These are phyloP conservation scores for Thalassoma bifasciatum DNA, from an alignment of 2,113 vertebrate genomes.

Conservation along the genomic window DNA sequence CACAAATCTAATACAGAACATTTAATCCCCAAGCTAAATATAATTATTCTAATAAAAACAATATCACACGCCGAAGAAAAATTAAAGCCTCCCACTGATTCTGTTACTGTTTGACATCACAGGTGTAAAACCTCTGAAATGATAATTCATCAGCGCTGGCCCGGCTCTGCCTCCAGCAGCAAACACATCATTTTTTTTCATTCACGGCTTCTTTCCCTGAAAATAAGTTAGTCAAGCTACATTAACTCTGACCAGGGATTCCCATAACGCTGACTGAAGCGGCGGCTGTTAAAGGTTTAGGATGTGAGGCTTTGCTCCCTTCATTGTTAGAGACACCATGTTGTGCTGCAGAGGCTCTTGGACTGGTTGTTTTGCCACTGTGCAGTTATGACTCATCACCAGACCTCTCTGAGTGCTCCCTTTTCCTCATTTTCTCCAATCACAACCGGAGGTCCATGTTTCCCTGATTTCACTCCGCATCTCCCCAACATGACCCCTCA, in stretches of 20 bases:
- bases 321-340: slow-evolving; percentile 1
- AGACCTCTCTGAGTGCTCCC: slow-evolving; percentile 29
- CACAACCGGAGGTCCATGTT: not conserved
- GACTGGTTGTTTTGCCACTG: slow-evolving; percentile 45
- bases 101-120: no score
- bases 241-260: not conserved
- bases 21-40: no score
- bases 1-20: no score
- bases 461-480: slow-evolving; percentile 10
- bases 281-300: no score
- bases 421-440: slow-evolving; percentile 13
- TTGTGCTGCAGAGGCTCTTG: slow-evolving; percentile 52
- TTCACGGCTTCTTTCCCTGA: not conserved
- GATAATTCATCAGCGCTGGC: no score
- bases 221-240: not conserved
- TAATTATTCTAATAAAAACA: no score
- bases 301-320: not conserved
- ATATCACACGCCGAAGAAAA: no score
- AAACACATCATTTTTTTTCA: not conserved
- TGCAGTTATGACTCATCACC: slow-evolving; percentile 70
- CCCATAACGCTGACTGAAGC: not conserved
- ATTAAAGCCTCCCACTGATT: no score
- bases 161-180: no score
- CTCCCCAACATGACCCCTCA: not conserved
- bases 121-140: no score